Percentiles rank a stretch among this genome's conserved stretches.
phyloP scores from a whole-genome alignment of 2,797 vertebrate genomes.

The Odontamblyopus rebecca region DNA sequence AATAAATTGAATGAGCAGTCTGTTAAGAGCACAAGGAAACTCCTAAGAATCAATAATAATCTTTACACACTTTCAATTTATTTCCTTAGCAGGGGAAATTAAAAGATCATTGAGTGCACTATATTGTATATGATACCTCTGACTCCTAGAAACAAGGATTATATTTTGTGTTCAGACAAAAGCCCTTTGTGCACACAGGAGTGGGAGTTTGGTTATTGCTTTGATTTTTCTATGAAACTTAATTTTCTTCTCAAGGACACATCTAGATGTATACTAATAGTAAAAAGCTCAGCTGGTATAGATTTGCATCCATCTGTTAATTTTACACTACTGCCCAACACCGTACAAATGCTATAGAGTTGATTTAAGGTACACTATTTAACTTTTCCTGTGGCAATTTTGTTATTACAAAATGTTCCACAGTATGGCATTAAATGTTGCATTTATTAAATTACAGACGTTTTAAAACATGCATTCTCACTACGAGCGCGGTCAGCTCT shows the following conservation, averaged over 20 bases:
- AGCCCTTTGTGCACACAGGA: constrained; percentile 20
- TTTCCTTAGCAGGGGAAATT: constrained; percentile 44
- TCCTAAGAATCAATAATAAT: constrained; percentile 48
- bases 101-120: constrained; percentile 37
- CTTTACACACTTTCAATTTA: constrained; percentile 31
- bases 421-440: too few relatives aligned
- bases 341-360: too few relatives aligned
- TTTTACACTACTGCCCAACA: background rate
- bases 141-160: constrained; percentile 18
- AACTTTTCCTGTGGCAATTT: too few relatives aligned
- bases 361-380: too few relatives aligned
- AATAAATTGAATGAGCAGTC: constrained; percentile 44
- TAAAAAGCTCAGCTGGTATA: constrained; percentile 15
- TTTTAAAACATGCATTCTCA: too few relatives aligned
- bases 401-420: too few relatives aligned
- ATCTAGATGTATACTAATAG: background rate
- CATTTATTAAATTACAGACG: too few relatives aligned
- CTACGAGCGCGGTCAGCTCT: too few relatives aligned
- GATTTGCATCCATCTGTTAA: background rate
- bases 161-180: constrained; percentile 17
- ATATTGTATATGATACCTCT: constrained; percentile 34
- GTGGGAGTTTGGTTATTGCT: background rate
- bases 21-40: constrained; percentile 44
- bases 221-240: constrained; percentile 4
- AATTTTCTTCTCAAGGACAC: constrained; percentile 16